Percentiles rank a stretch among this genome's conserved stretches.
Evolutionary conservation across 2,888 invertebrate species (phyloP).

Genomic region (Anorthoa munda): DNA sequence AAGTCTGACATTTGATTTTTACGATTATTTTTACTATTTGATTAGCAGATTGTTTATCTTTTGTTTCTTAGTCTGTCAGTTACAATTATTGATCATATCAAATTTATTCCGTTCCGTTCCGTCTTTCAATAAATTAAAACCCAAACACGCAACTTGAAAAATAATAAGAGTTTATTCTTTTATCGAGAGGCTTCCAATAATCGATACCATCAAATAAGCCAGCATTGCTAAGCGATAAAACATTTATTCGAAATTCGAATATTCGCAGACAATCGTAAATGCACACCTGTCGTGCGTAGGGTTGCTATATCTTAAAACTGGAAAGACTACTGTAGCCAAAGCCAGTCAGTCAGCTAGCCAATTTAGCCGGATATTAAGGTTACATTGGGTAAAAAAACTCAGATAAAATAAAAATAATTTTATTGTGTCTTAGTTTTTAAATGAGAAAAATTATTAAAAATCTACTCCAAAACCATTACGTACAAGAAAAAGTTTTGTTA

Average conservation of each 20-base stretch:
- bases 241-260: constrained; percentile 31
- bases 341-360: background rate
- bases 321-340: background rate
- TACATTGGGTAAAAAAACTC: background rate
- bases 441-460: background rate
- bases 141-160: constrained; percentile 15
- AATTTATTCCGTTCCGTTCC: background rate
- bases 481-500: too few species aligned
- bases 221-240: constrained; percentile 44
- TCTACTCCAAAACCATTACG: too few species aligned
- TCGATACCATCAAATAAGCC: constrained; percentile 46
- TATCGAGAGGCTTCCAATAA: constrained; percentile 45
- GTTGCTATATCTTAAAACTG: background rate
- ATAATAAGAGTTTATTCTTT: constrained; percentile 15
- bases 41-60: background rate
- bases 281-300: constrained; percentile 36
- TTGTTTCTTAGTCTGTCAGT: background rate
- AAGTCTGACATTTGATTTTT: constrained; percentile 11
- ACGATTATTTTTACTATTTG: constrained; percentile 2
- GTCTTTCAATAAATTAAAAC: constrained; percentile 16
- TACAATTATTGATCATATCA: constrained; percentile 10
- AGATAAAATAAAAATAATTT: background rate
- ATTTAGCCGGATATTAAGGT: too few species aligned
- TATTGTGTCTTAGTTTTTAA: background rate
- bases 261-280: constrained; percentile 34